Evolutionary conservation across 2,113 vertebrate genomes (phyloP).

Genomic region (Tauraco erythrolophus): DNA sequence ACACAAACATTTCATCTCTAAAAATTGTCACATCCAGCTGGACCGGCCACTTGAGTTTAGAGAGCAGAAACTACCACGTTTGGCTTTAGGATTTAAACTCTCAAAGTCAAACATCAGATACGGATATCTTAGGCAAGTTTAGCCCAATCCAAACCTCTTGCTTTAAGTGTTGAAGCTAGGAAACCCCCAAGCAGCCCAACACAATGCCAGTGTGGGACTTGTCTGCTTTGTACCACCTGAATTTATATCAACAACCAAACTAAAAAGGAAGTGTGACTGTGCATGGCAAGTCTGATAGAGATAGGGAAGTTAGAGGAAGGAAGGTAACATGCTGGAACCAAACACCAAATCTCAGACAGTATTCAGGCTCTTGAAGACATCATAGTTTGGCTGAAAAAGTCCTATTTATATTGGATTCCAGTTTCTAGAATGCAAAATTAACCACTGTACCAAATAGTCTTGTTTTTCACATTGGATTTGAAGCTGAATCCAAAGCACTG

Average conservation of each 20-base stretch:
- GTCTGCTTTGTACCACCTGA: background rate
- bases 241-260: background rate
- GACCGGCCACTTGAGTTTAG: background rate
- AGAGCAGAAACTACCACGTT: background rate
- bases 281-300: background rate
- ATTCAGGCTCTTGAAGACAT: background rate
- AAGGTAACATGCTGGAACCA: background rate
- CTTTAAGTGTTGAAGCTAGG: background rate
- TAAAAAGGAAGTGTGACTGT: background rate
- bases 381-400: background rate
- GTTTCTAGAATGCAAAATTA: background rate
- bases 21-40: background rate
- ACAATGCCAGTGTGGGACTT: fast-evolving
- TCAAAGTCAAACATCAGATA: background rate
- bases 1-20: background rate
- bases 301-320: fast-evolving
- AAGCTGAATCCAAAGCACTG: background rate
- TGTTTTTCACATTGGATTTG: background rate
- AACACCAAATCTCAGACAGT: background rate
- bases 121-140: fast-evolving
- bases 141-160: background rate
- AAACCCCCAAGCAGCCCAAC: background rate
- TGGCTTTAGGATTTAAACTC: background rate
- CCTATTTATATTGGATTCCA: background rate
- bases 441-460: fast-evolving